Conservation (phyloP, 2,888 invertebrate species). For the Bibio marci region DNA sequence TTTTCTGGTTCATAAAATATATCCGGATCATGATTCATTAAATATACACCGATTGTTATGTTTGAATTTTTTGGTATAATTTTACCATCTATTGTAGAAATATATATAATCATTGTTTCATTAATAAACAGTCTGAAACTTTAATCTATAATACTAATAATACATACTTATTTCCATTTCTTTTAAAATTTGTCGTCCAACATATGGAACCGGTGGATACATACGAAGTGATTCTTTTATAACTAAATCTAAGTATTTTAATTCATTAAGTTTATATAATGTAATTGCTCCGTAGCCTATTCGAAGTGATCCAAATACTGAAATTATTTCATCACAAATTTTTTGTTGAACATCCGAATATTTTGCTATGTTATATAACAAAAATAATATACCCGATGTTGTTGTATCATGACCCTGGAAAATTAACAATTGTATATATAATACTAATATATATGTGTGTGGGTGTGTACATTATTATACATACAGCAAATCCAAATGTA, state of each 20-base stretch:
- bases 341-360: constrained; percentile 19
- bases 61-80: constrained; percentile 4
- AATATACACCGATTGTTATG: constrained; percentile 4
- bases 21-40: constrained; percentile 14
- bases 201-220: constrained; percentile 45
- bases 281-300: too few species aligned
- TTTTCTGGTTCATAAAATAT: constrained; percentile 20
- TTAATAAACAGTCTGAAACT: too few species aligned
- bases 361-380: constrained; percentile 17
- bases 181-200: constrained; percentile 36
- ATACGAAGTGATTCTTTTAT: constrained; percentile 47
- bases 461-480: not conserved
- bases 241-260: constrained; percentile 37
- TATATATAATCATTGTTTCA: too few species aligned
- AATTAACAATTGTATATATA: not conserved
- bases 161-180: constrained; percentile 35
- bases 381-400: constrained; percentile 18
- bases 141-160: too few species aligned
- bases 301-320: constrained; percentile 13
- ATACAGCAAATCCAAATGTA: constrained; percentile 50
- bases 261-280: constrained; percentile 13
- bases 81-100: not conserved
- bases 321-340: constrained; percentile 16
- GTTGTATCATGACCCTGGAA: constrained; percentile 30
- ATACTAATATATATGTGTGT: not conserved